Evolutionary conservation across 2,113 vertebrate genomes (phyloP).

Genomic region (Sphyrna mokarran): DNA sequence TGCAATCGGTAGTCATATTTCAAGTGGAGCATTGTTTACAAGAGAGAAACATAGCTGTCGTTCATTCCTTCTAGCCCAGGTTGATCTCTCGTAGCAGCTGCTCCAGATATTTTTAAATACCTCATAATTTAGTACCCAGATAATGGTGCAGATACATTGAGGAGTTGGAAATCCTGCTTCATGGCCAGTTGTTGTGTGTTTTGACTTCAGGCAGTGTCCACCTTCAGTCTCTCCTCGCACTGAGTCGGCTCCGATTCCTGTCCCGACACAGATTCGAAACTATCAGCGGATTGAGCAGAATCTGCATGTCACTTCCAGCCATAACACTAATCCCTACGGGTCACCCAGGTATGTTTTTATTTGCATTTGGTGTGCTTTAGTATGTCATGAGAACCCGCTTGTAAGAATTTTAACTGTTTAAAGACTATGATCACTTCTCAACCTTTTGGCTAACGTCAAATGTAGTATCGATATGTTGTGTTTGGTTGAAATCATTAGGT

Average conservation of each 20-base stretch:
- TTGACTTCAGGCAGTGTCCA: conserved; percentile 65
- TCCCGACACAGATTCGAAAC: conserved; percentile 89
- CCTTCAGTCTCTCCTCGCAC: conserved; percentile 71
- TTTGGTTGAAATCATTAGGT: too few relatives aligned
- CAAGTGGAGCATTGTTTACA: conserved; percentile 11
- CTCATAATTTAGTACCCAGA: neutral
- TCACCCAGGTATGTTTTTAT: conserved; percentile 77
- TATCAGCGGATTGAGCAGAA: conserved; percentile 97
- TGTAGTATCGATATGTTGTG: too few relatives aligned
- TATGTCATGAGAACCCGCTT: neutral
- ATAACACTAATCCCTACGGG: conserved; percentile 63
- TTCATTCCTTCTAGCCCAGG: neutral
- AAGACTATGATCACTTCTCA: neutral
- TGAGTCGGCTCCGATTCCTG: conserved; percentile 83
- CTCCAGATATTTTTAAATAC: neutral
- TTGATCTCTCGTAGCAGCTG: neutral
- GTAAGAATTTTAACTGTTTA: neutral
- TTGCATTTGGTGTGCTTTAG: neutral
- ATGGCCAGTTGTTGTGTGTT: conserved; percentile 17
- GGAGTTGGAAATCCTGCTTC: neutral
- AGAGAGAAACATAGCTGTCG: neutral
- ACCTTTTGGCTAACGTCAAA: too few relatives aligned
- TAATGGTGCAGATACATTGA: neutral
- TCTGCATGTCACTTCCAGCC: conserved; percentile 74
- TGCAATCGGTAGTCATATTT: neutral